A percentile compares a stretch with the other conserved stretches of the same genome.
These are phyloP conservation scores for Pomacea maculata DNA, from an alignment of 1,140 invertebrate species.

Conservation along the genomic window DNA sequence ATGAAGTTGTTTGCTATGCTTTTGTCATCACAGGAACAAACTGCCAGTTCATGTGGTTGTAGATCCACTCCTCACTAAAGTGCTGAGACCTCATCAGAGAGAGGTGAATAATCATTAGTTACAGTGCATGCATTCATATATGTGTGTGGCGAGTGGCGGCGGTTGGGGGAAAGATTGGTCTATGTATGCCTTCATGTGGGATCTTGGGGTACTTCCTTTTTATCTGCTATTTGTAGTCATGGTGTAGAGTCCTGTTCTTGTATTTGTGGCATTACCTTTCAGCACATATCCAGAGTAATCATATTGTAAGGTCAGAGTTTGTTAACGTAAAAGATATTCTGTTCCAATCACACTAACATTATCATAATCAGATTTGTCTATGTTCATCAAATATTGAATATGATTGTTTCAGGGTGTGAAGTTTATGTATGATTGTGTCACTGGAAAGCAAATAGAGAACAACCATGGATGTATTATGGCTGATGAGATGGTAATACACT, in stretches of 20 bases:
- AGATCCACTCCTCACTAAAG: conserved; percentile 88
- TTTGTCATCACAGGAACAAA: conserved; percentile 61
- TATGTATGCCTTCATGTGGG: too few relatives aligned
- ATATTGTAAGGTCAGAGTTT: too few relatives aligned
- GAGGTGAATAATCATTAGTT: conserved; percentile 71
- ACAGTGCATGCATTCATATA: not conserved
- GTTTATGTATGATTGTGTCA: conserved; percentile 99
- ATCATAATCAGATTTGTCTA: too few relatives aligned
- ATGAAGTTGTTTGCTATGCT: not conserved
- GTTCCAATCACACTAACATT: too few relatives aligned
- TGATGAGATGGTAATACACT: conserved; percentile 87
- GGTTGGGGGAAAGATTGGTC: too few relatives aligned
- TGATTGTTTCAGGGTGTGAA: conserved; percentile 80
- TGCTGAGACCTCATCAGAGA: conserved; percentile 96
- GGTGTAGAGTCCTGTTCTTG: too few relatives aligned
- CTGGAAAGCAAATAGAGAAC: conserved; percentile 86
- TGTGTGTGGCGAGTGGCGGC: not conserved
- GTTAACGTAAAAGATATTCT: too few relatives aligned
- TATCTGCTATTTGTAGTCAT: too few relatives aligned
- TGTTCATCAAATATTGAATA: too few relatives aligned
- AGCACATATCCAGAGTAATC: too few relatives aligned
- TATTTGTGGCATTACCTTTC: too few relatives aligned
- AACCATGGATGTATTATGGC: conserved; percentile 98
- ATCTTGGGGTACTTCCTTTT: too few relatives aligned
- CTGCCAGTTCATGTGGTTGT: conserved; percentile 89